Base-by-base conservation (phyloP, 2,113 vertebrate species). In the Dipodomys stephensi region DNA sequence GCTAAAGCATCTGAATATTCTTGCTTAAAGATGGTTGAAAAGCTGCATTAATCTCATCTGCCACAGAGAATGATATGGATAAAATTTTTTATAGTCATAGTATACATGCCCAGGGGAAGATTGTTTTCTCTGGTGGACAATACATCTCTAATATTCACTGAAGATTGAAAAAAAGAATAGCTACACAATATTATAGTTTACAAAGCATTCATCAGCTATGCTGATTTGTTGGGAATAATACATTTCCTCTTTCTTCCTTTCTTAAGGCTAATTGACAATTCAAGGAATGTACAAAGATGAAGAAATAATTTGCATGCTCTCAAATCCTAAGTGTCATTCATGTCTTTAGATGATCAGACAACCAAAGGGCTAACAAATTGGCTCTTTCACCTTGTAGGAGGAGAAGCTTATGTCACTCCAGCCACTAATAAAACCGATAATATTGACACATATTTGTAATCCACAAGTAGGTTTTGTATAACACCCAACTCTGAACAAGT, bases 1-100 rank as follows among this genome's bases (percentile, higher is more conserved):
- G 97, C 98, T 98, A 97, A 98, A 97, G 93, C 98, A 98, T 98
- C 97, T 97, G 97, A 98, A 98, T 98, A 97, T 98, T 96, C 93
- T 98, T 98, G 83, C 93, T 91, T 96, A 96, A 98, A 98, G 98
- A 97, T 98, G 90, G 93, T 96, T 94, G 96, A 95, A 98, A 98
- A 98, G 92, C 96, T 95, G 12, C 93, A 96, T 97, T 98, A 98
- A 97, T 98, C 87, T 96, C 78, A 53, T 95, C 92, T 96, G 18
- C 96, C 96, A 91, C 89, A 92, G 69, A 90, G 96, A 97, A 81
- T 32, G 77, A 95, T 97, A 96, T 28, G 64, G 87, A 85, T 97
- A 94, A 97, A 97, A 88, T 90, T 72, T 92, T 78, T 94, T 89
- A 92, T 74, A 94, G 95, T 93, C 80, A 49, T 27, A 69, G 28